phyloP scores from a whole-genome alignment of 2,888 invertebrate species.

The Luffia ferchaultella region DNA sequence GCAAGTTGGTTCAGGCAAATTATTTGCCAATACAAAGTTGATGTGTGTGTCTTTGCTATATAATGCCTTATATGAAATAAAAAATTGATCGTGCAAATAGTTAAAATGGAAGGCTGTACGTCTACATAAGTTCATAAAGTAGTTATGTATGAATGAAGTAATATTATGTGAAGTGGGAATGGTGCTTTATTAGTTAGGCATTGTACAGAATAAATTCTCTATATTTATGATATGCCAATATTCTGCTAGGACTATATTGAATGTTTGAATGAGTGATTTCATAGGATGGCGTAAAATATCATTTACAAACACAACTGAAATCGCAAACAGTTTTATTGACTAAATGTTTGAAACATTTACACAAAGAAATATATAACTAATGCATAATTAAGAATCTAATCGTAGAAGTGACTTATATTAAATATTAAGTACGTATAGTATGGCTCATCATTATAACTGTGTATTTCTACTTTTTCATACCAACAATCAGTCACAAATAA shows the following conservation, averaged over 20 bases:
- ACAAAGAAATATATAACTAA: background rate
- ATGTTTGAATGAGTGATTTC: slow-evolving; percentile 18
- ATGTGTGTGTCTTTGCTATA: background rate
- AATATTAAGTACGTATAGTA: background rate
- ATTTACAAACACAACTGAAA: slow-evolving; percentile 8
- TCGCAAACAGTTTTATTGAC: slow-evolving; percentile 8
- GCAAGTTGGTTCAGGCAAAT: no score
- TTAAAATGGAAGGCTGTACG: background rate
- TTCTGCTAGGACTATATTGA: slow-evolving; percentile 43
- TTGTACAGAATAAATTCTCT: slow-evolving; percentile 64
- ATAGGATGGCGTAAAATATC: slow-evolving; percentile 6
- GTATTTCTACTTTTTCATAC: slow-evolving; percentile 21
- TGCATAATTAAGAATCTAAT: background rate
- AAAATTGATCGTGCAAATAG: background rate
- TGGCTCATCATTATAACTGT: background rate
- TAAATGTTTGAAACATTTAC: background rate
- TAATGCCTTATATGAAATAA: background rate
- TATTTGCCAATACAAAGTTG: background rate
- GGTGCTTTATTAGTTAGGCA: slow-evolving; percentile 57
- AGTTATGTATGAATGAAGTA: background rate
- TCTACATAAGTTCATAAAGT: no score
- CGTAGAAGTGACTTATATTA: background rate
- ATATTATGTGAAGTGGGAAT: slow-evolving; percentile 37
- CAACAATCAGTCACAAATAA: slow-evolving; percentile 41
- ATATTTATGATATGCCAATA: slow-evolving; percentile 24